Conservation (phyloP, 2,888 invertebrate species). For the Trissoscelio sp. region DNA sequence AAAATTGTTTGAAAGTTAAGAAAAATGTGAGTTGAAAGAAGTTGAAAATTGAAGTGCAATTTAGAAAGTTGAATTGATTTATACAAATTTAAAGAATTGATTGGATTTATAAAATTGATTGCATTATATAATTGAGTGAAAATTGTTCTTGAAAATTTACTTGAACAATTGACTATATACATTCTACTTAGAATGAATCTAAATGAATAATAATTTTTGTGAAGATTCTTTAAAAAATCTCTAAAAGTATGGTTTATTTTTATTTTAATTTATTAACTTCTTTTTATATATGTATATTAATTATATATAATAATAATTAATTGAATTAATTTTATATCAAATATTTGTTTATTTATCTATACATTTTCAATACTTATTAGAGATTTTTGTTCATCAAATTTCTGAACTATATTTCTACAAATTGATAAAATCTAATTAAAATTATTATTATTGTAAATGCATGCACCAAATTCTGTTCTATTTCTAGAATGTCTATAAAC, state of each 20-base stretch:
- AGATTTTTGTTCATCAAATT: conserved; percentile 29
- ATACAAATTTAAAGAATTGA: not conserved
- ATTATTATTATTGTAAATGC: conserved; percentile 17
- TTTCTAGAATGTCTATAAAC: conserved; percentile 50
- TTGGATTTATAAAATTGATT: not conserved
- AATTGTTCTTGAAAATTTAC: not conserved
- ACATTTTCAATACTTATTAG: conserved; percentile 30
- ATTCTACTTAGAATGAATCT: conserved; percentile 9
- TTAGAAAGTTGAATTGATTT: too few relatives aligned
- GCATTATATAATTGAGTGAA: not conserved
- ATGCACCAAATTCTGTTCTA: conserved; percentile 55
- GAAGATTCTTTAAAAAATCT: conserved; percentile 20
- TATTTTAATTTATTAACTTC: too few relatives aligned
- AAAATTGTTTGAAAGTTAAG: conserved; percentile 9
- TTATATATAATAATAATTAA: too few relatives aligned
- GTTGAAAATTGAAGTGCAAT: not conserved
- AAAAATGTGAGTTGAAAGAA: not conserved
- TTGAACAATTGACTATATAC: conserved; percentile 10
- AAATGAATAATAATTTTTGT: not conserved
- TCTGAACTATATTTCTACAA: conserved; percentile 33
- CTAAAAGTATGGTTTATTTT: conserved; percentile 16
- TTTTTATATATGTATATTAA: too few relatives aligned
- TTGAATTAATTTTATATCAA: too few relatives aligned
- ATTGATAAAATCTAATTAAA: conserved; percentile 22
- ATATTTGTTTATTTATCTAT: too few relatives aligned